Evolutionary conservation across 2,113 vertebrate species (phyloP).

Genomic region (Nothocercus julius): DNA sequence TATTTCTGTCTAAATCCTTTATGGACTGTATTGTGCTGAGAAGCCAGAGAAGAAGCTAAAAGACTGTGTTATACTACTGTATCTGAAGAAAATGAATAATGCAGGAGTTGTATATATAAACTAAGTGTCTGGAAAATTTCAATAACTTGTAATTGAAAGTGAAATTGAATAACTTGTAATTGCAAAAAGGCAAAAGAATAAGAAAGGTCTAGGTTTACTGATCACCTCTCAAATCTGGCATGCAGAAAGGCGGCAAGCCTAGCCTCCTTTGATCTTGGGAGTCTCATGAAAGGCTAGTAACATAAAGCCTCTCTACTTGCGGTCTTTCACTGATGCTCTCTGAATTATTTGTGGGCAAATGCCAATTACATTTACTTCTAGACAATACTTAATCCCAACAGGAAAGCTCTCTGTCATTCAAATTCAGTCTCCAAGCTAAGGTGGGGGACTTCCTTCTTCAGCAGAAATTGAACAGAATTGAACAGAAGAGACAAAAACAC

Average conservation of each 20-base stretch:
- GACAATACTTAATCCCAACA: neutral
- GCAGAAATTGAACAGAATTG: neutral
- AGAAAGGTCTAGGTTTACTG: neutral
- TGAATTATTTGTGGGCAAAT: neutral
- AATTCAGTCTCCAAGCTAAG: neutral
- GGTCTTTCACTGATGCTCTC: neutral
- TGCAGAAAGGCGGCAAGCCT: neutral
- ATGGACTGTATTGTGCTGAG: neutral
- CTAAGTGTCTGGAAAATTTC: neutral
- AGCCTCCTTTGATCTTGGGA: neutral
- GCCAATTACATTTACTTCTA: neutral
- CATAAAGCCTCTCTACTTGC: neutral
- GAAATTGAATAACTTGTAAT: neutral
- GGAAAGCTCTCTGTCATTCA: neutral
- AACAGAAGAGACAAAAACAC: rapidly evolving
- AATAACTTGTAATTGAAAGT: neutral
- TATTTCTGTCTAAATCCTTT: neutral
- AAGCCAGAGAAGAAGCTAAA: neutral
- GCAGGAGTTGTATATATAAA: neutral
- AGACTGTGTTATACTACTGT: neutral
- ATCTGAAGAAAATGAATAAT: neutral
- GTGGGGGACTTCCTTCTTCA: neutral
- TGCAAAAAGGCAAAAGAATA: neutral
- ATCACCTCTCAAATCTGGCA: neutral
- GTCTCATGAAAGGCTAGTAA: neutral